phyloP scores from a whole-genome alignment of 2,888 invertebrate species.

The Nephrotoma flavescens region DNA sequence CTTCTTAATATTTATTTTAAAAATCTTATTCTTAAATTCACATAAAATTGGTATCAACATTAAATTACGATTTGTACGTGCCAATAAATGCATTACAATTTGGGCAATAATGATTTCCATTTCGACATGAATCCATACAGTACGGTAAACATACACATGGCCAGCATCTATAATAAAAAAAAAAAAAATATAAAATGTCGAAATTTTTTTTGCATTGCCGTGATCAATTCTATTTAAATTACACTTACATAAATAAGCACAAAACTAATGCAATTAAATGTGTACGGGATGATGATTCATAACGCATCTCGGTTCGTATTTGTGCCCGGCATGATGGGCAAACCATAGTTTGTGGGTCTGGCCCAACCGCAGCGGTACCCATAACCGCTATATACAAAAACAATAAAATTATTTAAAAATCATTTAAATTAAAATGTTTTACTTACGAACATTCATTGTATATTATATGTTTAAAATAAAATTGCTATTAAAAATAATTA shows the following conservation, averaged over 20 bases:
- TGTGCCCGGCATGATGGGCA: constrained; percentile 36
- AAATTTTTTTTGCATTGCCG: too few relatives aligned
- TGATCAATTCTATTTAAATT: too few relatives aligned
- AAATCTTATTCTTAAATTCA: too few relatives aligned
- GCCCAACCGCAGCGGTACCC: constrained; percentile 22
- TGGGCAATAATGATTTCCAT: constrained; percentile 35
- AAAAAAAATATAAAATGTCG: neutral
- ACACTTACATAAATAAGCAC: constrained; percentile 26
- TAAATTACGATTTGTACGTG: constrained; percentile 21
- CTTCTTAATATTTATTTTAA: too few relatives aligned
- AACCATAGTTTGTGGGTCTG: constrained; percentile 28
- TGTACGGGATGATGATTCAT: constrained; percentile 34
- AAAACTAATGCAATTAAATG: constrained; percentile 38
- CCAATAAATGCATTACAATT: constrained; percentile 34
- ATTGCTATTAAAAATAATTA: neutral
- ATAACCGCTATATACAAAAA: neutral
- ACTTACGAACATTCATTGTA: neutral
- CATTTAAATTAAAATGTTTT: neutral
- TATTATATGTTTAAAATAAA: neutral
- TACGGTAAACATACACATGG: constrained; percentile 35
- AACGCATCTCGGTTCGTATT: constrained; percentile 31
- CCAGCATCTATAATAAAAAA: constrained; percentile 29
- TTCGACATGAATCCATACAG: constrained; percentile 33
- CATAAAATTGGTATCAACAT: too few relatives aligned
- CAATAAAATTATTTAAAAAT: neutral